phyloP scores from a whole-genome alignment of 2,888 invertebrate species.

The Erannis defoliaria region DNA sequence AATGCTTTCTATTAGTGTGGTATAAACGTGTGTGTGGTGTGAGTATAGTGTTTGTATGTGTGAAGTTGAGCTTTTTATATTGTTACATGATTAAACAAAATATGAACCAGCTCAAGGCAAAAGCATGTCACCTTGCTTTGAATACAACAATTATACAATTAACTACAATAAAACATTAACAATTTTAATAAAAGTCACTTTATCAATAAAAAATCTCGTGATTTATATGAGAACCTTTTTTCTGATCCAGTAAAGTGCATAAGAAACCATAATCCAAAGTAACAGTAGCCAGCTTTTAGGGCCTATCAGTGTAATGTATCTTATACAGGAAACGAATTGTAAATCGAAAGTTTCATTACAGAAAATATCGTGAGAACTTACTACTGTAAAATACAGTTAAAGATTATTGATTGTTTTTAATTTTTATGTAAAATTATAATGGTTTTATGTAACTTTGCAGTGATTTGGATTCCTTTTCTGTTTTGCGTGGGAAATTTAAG shows the following conservation, averaged over 20 bases:
- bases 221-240: constrained; percentile 17
- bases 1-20: neutral
- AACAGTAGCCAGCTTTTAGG: constrained; percentile 13
- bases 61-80: neutral
- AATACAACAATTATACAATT: constrained; percentile 21
- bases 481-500: neutral
- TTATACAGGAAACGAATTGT: constrained; percentile 31
- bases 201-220: constrained; percentile 10
- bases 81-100: neutral
- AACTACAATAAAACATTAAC: constrained; percentile 12
- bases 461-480: neutral
- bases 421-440: neutral
- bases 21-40: neutral
- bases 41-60: no score
- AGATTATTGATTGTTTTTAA: neutral
- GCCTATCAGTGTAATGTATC: constrained; percentile 29
- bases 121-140: constrained; percentile 17
- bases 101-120: constrained; percentile 12
- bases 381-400: neutral
- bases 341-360: constrained; percentile 22
- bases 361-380: constrained; percentile 28
- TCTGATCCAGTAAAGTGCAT: constrained; percentile 14
- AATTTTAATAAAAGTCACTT: constrained; percentile 17
- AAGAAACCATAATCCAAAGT: constrained; percentile 6
- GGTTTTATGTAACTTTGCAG: constrained; percentile 4